Percentiles rank a stretch among this genome's conserved stretches.
Evolutionary conservation across 2,888 invertebrate species (phyloP).

Genomic region (Seladonia tumulorum): DNA sequence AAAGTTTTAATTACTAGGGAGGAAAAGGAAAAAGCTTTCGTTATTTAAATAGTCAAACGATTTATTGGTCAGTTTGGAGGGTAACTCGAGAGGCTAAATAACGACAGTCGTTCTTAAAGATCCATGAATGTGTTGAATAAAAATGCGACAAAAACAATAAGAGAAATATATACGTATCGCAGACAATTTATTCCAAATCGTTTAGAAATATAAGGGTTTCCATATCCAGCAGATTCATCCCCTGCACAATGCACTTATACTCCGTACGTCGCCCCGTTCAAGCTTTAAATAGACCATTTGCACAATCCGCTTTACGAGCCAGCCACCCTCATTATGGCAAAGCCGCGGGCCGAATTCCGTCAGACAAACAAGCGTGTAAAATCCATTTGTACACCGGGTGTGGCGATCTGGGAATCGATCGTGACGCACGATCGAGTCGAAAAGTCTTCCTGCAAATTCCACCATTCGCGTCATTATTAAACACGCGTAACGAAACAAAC

Average conservation of each 20-base stretch:
- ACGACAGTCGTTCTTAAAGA: background rate
- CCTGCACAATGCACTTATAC: background rate
- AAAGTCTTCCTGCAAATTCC: background rate
- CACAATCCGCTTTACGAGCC: conserved; percentile 19
- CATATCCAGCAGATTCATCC: background rate
- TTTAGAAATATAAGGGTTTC: background rate
- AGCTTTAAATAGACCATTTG: conserved; percentile 23
- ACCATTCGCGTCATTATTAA: background rate
- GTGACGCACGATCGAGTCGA: background rate
- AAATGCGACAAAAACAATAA: background rate
- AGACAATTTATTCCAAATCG: background rate
- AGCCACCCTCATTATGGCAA: conserved; percentile 31
- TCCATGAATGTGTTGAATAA: background rate
- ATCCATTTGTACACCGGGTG: conserved; percentile 22
- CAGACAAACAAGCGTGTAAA: conserved; percentile 42
- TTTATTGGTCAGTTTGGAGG: no score
- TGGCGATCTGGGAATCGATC: conserved; percentile 18
- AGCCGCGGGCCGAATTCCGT: conserved; percentile 19
- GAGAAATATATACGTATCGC: background rate
- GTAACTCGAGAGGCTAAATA: no score
- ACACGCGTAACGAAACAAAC: background rate
- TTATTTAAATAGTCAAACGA: no score
- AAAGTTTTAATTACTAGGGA: no score
- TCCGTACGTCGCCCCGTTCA: background rate
- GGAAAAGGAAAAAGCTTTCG: no score